Percentiles rank a stretch among this genome's conserved stretches.
phyloP scores from a whole-genome alignment of 1,140 invertebrate genomes.

The Hycleus cichorii region DNA sequence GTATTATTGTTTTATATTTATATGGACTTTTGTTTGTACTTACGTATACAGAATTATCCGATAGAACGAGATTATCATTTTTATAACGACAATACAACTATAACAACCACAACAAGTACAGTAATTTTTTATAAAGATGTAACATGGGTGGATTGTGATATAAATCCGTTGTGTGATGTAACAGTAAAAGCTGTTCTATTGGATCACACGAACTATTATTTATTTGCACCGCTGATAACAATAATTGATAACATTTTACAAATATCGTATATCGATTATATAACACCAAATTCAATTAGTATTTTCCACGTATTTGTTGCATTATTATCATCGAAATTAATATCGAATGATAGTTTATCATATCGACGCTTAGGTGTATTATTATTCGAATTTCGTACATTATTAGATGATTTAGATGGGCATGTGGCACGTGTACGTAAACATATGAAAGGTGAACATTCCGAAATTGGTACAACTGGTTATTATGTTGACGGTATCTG shows the following conservation, averaged over 20 bases:
- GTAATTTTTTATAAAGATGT: constrained; percentile 44
- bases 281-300: constrained; percentile 73
- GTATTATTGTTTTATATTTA: constrained; percentile 49
- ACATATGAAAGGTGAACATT: constrained; percentile 60
- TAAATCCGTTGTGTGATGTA: constrained; percentile 65
- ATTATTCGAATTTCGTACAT: constrained; percentile 67
- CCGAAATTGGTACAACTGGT: constrained; percentile 61
- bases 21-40: constrained; percentile 54
- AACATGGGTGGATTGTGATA: constrained; percentile 55
- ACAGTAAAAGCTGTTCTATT: constrained; percentile 68
- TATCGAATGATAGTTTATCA: constrained; percentile 58
- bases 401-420: constrained; percentile 72
- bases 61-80: constrained; percentile 32
- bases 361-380: constrained; percentile 61
- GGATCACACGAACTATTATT: constrained; percentile 68
- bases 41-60: constrained; percentile 53
- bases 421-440: constrained; percentile 64
- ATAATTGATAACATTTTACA: constrained; percentile 55
- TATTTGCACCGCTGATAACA: constrained; percentile 63
- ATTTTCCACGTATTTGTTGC: constrained; percentile 66
- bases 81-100: constrained; percentile 11
- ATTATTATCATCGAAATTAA: constrained; percentile 56
- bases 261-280: constrained; percentile 53
- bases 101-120: constrained; percentile 1
- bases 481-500: constrained; percentile 69